These are phyloP conservation scores for Thecophora atra DNA, from an alignment of 2,888 invertebrate species.

Conservation along the genomic window DNA sequence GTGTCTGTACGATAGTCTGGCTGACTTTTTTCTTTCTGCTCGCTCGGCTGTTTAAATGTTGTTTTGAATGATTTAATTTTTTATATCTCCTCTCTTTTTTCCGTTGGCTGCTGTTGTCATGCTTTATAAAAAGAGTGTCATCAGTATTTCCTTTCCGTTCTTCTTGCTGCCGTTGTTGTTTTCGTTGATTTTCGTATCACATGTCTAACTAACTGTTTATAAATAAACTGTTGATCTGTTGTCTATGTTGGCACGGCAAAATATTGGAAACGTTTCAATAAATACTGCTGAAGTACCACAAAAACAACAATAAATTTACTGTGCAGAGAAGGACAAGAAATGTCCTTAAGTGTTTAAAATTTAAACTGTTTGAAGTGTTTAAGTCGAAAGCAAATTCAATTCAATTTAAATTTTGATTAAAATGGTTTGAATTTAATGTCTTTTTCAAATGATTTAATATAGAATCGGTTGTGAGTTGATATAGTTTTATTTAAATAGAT, in stretches of 20 bases:
- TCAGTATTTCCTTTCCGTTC: constrained; percentile 22
- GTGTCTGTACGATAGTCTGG: neutral
- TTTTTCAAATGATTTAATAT: too few relatives aligned
- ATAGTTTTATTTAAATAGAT: too few relatives aligned
- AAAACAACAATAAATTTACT: neutral
- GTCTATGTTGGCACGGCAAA: constrained; percentile 20
- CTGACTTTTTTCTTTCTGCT: constrained; percentile 16
- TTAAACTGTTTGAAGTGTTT: too few relatives aligned
- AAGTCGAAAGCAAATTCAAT: too few relatives aligned
- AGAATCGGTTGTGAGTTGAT: too few relatives aligned
- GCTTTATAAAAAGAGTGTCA: constrained; percentile 29
- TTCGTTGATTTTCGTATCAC: constrained; percentile 4
- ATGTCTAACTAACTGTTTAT: constrained; percentile 14
- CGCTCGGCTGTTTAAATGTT: constrained; percentile 24
- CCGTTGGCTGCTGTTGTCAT: constrained; percentile 5
- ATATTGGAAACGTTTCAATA: constrained; percentile 14
- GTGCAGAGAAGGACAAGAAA: neutral
- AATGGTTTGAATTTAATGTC: too few relatives aligned
- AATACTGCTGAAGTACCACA: neutral
- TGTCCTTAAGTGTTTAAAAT: too few relatives aligned
- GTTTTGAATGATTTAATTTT: constrained; percentile 21
- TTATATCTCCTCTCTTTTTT: neutral
- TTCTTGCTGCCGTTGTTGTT: constrained; percentile 12
- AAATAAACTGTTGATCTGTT: constrained; percentile 32
- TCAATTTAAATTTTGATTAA: too few relatives aligned